Conservation (phyloP, 2,888 invertebrate species). For the Epirrhoe tristata region DNA sequence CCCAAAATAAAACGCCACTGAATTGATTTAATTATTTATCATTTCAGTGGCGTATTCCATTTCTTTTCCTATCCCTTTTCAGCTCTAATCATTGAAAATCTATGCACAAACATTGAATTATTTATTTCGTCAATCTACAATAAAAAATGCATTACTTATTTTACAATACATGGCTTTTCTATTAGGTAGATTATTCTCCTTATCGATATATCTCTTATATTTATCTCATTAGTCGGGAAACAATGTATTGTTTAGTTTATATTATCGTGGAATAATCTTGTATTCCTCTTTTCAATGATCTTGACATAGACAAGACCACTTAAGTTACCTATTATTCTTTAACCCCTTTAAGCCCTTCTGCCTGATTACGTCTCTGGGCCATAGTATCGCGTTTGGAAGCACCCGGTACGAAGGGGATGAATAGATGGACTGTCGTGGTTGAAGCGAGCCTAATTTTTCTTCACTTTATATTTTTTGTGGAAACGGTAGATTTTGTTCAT, state of each 20-base stretch:
- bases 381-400: constrained; percentile 67
- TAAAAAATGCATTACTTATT: no score
- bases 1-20: background rate
- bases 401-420: constrained; percentile 52
- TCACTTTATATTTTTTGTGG: constrained; percentile 65
- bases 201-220: no score
- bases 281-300: background rate
- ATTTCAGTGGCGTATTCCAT: no score
- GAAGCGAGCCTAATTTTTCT: constrained; percentile 76
- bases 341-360: background rate
- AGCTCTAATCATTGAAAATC: no score
- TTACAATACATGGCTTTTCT: no score
- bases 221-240: no score
- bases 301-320: background rate
- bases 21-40: no score
- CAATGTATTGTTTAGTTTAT: background rate
- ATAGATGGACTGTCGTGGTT: constrained; percentile 79
- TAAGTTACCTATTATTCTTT: background rate
- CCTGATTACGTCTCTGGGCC: constrained; percentile 30
- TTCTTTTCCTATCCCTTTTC: no score
- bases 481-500: constrained; percentile 40
- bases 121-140: no score
- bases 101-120: no score
- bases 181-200: no score
- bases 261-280: background rate